These are phyloP conservation scores for Pasiphila rectangulata DNA, from an alignment of 2,888 invertebrate genomes.

Conservation along the genomic window DNA sequence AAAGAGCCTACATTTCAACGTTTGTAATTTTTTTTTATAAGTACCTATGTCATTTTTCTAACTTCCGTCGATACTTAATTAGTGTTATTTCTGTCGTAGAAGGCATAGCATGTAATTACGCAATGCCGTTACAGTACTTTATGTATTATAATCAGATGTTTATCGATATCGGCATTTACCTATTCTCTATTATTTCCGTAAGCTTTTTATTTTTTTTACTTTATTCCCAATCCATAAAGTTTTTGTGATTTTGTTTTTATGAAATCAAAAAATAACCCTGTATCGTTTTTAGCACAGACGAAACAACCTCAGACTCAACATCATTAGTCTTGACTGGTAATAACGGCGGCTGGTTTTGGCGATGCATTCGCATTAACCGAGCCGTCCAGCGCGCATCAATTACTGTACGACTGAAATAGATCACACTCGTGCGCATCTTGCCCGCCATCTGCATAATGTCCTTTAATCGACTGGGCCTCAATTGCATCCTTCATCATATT, in stretches of 20 bases:
- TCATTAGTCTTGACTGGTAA: conserved; percentile 38
- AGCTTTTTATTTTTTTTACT: not conserved
- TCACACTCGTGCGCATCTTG: conserved; percentile 37
- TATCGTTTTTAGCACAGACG: not conserved
- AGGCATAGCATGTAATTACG: too few relatives aligned
- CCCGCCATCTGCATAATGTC: conserved; percentile 31
- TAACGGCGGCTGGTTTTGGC: conserved; percentile 16
- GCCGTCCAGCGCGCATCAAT: conserved; percentile 36
- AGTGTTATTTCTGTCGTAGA: too few relatives aligned
- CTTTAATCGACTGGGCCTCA: conserved; percentile 25
- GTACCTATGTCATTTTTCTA: too few relatives aligned
- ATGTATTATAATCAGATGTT: not conserved
- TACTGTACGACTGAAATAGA: conserved; percentile 47
- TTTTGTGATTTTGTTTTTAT: not conserved
- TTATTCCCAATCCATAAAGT: too few relatives aligned
- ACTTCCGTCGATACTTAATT: too few relatives aligned
- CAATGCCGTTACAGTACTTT: not conserved
- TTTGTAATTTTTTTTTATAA: too few relatives aligned
- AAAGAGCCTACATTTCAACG: too few relatives aligned
- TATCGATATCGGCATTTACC: not conserved
- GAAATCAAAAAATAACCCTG: not conserved
- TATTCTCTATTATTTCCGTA: not conserved
- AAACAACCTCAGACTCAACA: conserved; percentile 14
- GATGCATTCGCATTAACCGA: conserved; percentile 21
- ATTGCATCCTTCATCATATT: conserved; percentile 4